A percentile compares a stretch with the other conserved stretches of the same genome.
phyloP scores from a whole-genome alignment of 2,797 vertebrate species.

The Cephalopachus bancanus region DNA sequence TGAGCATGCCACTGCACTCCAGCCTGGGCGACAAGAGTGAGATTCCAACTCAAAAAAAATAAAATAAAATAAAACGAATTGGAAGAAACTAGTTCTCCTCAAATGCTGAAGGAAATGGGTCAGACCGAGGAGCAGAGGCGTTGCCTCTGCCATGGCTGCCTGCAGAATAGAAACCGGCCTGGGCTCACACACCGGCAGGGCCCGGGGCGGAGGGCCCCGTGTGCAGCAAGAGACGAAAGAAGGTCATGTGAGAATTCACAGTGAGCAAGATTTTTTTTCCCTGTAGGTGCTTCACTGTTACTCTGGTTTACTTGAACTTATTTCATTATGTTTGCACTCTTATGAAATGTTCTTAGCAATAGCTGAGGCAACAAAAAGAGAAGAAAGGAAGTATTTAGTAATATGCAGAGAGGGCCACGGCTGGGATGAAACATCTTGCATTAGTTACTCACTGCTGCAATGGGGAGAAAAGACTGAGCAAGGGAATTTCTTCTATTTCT shows the following conservation, averaged over 20 bases:
- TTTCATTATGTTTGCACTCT: conserved; percentile 13
- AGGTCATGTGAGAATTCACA: not conserved
- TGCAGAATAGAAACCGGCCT: not conserved
- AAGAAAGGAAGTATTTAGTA: conserved; percentile 72
- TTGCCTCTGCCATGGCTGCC: not conserved
- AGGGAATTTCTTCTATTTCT: not conserved
- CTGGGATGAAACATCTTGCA: not conserved
- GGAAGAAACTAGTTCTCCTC: not conserved
- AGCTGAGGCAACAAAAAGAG: conserved; percentile 20
- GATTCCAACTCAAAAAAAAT: too few relatives aligned
- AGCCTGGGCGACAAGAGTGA: too few relatives aligned
- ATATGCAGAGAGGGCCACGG: not conserved
- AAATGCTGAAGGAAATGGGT: not conserved
- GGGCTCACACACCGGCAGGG: rapidly evolving
- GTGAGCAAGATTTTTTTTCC: not conserved
- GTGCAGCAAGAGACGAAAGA: not conserved
- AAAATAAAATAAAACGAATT: not conserved
- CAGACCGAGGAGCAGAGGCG: rapidly evolving
- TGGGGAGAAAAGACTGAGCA: not conserved
- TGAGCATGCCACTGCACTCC: too few relatives aligned
- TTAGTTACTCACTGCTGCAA: not conserved
- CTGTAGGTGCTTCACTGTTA: not conserved
- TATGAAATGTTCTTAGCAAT: conserved; percentile 44
- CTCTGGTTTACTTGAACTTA: not conserved
- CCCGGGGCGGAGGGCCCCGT: not conserved